phyloP scores from a whole-genome alignment of 2,113 vertebrate species.

The Dunckerocampus dactyliophorus region DNA sequence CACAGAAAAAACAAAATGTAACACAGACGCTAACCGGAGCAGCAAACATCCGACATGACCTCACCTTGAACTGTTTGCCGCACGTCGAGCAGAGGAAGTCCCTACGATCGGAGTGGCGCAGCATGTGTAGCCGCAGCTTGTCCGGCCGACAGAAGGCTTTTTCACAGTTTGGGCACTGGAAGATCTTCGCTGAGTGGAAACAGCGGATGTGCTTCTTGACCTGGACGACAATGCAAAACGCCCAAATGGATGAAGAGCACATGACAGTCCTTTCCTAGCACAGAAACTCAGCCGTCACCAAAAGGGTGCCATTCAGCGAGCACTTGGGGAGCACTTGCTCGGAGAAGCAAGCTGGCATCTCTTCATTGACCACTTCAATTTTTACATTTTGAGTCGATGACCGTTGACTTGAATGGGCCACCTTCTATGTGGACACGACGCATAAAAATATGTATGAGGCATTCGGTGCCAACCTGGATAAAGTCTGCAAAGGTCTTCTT shows the following conservation, averaged over 20 bases:
- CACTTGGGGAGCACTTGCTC: too few relatives aligned
- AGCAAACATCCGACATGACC: background rate
- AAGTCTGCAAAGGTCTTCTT: slow-evolving; percentile 95
- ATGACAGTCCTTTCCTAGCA: background rate
- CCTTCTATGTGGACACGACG: too few relatives aligned
- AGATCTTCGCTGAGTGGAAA: slow-evolving; percentile 96
- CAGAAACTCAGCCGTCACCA: background rate
- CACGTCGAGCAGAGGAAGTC: slow-evolving; percentile 98
- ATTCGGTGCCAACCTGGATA: slow-evolving; percentile 80
- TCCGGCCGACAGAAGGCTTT: slow-evolving; percentile 96
- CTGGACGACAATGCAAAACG: slow-evolving; percentile 55
- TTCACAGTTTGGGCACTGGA: slow-evolving; percentile 92
- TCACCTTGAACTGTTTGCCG: slow-evolving; percentile 97
- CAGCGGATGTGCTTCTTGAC: slow-evolving; percentile 97
- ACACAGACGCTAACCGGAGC: background rate
- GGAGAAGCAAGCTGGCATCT: too few relatives aligned
- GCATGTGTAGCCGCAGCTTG: slow-evolving; percentile 94
- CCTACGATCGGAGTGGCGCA: slow-evolving; percentile 93
- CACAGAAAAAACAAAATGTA: background rate
- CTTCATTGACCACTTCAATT: too few relatives aligned
- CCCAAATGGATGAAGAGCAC: background rate
- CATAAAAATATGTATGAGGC: background rate
- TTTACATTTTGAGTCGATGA: too few relatives aligned
- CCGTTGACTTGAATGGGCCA: too few relatives aligned
- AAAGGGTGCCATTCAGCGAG: too few relatives aligned